These are phyloP conservation scores for Siphlonurus alternatus DNA, from an alignment of 2,888 invertebrate species.

Conservation along the genomic window DNA sequence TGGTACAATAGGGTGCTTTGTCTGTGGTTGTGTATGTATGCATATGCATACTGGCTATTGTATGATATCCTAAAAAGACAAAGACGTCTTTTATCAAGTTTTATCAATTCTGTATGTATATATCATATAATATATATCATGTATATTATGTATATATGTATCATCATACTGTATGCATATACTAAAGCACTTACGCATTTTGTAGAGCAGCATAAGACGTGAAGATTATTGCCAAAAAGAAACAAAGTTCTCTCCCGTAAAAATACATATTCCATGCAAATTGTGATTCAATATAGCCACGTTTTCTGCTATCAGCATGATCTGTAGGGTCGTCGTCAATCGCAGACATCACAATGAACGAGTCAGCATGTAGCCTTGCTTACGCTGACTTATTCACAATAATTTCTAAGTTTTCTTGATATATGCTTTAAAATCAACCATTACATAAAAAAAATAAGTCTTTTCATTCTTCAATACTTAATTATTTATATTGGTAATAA, in stretches of 20 bases:
- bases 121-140: too few species aligned
- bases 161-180: too few species aligned
- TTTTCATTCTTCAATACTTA: neutral
- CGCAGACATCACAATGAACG: neutral
- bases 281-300: neutral
- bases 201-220: constrained; percentile 53
- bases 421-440: neutral
- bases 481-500: too few species aligned
- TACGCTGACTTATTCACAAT: neutral
- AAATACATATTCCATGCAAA: constrained; percentile 32
- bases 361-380: neutral
- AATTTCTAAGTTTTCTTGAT: neutral
- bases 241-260: constrained; percentile 44
- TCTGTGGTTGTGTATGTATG: neutral
- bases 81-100: too few species aligned
- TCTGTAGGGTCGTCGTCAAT: neutral
- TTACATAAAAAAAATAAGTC: neutral
- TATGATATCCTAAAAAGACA: too few species aligned
- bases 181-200: constrained; percentile 50
- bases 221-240: constrained; percentile 43
- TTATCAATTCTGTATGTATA: too few species aligned
- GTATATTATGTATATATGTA: too few species aligned
- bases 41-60: too few species aligned
- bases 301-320: constrained; percentile 1
- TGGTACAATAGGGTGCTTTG: too few species aligned